phyloP scores from a whole-genome alignment of 2,797 vertebrate genomes.

The Macropus fuliginosus region DNA sequence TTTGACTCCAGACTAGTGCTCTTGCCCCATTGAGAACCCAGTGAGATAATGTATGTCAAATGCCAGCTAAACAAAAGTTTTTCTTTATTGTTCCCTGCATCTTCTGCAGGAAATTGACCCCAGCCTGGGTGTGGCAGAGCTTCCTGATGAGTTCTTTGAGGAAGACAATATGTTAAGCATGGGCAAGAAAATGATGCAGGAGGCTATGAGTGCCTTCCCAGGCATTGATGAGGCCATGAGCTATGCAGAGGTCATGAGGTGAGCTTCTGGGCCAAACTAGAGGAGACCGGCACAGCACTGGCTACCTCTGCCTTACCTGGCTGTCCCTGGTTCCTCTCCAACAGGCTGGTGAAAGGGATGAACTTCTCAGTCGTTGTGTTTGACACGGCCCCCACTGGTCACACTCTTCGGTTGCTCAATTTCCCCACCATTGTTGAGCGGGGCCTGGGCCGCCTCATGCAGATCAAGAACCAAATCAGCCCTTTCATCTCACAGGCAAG shows the following conservation, averaged over 20 bases:
- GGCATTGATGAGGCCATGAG: slow-evolving; percentile 98
- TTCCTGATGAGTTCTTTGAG: slow-evolving; percentile 97
- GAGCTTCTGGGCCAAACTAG: slow-evolving; percentile 28
- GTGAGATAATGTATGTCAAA: background rate
- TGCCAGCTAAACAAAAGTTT: background rate
- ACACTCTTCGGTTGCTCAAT: slow-evolving; percentile 95
- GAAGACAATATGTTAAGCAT: slow-evolving; percentile 98
- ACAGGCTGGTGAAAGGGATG: slow-evolving; percentile 97
- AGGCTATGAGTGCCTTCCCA: slow-evolving; percentile 97
- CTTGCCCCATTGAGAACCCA: background rate
- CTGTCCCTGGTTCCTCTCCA: background rate
- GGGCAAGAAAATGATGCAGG: slow-evolving; percentile 99
- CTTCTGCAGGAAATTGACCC: slow-evolving; percentile 94
- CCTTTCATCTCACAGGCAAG: slow-evolving; percentile 97
- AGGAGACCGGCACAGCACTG: background rate
- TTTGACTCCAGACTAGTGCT: background rate
- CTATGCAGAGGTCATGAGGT: slow-evolving; percentile 97
- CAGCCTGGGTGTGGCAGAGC: slow-evolving; percentile 94
- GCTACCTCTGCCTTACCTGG: background rate
- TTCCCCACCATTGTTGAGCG: slow-evolving; percentile 98
- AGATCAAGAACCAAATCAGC: slow-evolving; percentile 99
- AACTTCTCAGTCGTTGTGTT: slow-evolving; percentile 98
- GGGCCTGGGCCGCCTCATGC: slow-evolving; percentile 96
- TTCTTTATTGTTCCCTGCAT: background rate
- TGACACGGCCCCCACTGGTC: slow-evolving; percentile 96